These are phyloP conservation scores for Conus betulinus DNA, from an alignment of 1,140 invertebrate genomes.

Conservation along the genomic window DNA sequence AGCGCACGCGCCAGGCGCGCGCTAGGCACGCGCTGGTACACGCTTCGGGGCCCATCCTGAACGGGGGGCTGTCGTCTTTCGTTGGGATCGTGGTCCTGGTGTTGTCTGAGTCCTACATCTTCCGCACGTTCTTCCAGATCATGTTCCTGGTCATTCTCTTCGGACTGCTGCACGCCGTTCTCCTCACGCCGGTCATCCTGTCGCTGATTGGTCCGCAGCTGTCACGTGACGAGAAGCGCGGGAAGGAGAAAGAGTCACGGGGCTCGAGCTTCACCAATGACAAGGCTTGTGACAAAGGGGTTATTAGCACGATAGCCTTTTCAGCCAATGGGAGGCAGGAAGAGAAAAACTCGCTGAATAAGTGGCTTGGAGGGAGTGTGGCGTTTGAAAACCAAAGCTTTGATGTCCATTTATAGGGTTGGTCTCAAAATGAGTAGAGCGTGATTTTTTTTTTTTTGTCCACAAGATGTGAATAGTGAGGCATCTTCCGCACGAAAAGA, in stretches of 20 bases:
- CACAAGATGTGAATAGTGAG: no score
- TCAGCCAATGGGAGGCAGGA: neutral
- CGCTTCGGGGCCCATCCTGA: conserved; percentile 93
- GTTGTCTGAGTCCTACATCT: conserved; percentile 95
- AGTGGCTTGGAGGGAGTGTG: neutral
- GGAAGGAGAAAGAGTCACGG: neutral
- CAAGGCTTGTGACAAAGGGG: neutral
- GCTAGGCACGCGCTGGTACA: conserved; percentile 91
- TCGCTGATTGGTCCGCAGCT: conserved; percentile 77
- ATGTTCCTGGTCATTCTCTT: conserved; percentile 97
- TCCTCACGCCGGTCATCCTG: conserved; percentile 92
- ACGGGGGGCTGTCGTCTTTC: conserved; percentile 95
- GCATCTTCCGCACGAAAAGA: no score
- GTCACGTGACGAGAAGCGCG: neutral
- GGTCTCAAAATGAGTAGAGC: no score
- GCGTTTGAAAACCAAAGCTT: neutral
- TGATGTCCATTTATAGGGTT: neutral
- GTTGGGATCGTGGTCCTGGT: conserved; percentile 91
- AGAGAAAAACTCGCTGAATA: neutral
- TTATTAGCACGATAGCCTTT: neutral
- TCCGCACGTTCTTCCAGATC: conserved; percentile 98
- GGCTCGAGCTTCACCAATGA: neutral
- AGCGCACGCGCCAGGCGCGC: conserved; percentile 81
- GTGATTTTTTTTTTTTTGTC: no score
- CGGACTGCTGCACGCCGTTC: conserved; percentile 94